These are phyloP conservation scores for Psittacula cyanocephala DNA, from an alignment of 2,113 vertebrate genomes.

Conservation along the genomic window DNA sequence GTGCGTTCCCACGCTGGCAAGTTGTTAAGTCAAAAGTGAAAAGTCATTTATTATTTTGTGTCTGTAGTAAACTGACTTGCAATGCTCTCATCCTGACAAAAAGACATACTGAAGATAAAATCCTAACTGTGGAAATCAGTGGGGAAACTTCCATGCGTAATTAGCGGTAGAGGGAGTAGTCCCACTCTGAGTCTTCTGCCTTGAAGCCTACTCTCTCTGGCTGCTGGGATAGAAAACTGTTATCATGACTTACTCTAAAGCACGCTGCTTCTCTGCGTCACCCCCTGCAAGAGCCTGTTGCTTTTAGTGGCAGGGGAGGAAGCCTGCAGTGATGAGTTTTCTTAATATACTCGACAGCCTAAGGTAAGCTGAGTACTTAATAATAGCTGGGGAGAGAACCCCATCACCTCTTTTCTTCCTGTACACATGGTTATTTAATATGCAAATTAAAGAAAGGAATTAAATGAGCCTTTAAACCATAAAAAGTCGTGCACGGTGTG, in stretches of 20 bases:
- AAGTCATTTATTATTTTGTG: background rate
- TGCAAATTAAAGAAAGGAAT: background rate
- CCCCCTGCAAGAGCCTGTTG: background rate
- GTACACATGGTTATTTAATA: background rate
- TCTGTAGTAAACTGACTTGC: background rate
- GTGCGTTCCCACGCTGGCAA: fast-evolving
- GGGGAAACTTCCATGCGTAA: background rate
- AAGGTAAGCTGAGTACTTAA: background rate
- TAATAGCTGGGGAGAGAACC: background rate
- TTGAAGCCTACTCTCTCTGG: background rate
- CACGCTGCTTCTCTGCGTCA: background rate
- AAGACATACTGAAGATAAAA: background rate
- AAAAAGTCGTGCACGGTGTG: background rate
- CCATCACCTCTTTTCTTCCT: background rate
- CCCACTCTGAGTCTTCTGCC: background rate
- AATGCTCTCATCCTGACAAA: background rate
- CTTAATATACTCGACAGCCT: background rate
- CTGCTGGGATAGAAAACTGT: background rate
- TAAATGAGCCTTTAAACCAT: constrained; percentile 19
- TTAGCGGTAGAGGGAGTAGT: background rate
- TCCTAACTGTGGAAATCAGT: background rate
- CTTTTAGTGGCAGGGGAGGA: background rate
- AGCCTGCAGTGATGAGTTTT: background rate
- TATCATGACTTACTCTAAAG: background rate
- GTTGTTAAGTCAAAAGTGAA: background rate